Evolutionary conservation across 2,113 vertebrate species (phyloP).

Genomic region (Recurvirostra avosetta): DNA sequence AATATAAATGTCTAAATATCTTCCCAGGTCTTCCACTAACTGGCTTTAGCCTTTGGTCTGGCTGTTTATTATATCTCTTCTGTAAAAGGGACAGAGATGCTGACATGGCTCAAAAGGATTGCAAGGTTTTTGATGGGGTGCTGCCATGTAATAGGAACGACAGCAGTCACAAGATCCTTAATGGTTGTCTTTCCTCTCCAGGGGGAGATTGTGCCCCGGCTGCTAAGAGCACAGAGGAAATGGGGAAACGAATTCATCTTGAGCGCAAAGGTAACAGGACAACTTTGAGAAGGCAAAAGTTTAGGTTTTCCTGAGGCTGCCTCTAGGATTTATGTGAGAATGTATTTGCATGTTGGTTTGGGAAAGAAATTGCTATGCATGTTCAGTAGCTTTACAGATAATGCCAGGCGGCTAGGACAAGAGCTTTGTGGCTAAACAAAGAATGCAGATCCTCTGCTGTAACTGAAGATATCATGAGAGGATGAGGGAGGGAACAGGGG

Average conservation of each 20-base stretch:
- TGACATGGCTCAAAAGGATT: not conserved
- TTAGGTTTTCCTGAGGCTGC: not conserved
- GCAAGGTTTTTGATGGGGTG: not conserved
- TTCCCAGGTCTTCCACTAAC: not conserved
- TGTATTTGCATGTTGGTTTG: not conserved
- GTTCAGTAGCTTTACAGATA: not conserved
- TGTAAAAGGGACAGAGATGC: not conserved
- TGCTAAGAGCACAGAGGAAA: conserved; percentile 32
- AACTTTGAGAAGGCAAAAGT: not conserved
- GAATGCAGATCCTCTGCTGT: not conserved
- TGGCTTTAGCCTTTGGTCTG: not conserved
- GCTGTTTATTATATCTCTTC: not conserved
- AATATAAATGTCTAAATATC: not conserved
- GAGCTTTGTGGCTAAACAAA: not conserved
- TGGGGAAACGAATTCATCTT: not conserved
- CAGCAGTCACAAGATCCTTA: not conserved
- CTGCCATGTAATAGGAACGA: not conserved
- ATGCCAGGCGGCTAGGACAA: not conserved
- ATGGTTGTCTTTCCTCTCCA: conserved; percentile 17
- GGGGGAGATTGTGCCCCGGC: conserved; percentile 64
- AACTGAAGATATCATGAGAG: not conserved
- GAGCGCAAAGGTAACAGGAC: conserved; percentile 20
- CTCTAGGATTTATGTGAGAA: not conserved
- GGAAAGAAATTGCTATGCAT: not conserved
- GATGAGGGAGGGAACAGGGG: not conserved